Evolutionary conservation across 1,140 invertebrate genomes (phyloP).

Genomic region (Polypedilum pembai): DNA sequence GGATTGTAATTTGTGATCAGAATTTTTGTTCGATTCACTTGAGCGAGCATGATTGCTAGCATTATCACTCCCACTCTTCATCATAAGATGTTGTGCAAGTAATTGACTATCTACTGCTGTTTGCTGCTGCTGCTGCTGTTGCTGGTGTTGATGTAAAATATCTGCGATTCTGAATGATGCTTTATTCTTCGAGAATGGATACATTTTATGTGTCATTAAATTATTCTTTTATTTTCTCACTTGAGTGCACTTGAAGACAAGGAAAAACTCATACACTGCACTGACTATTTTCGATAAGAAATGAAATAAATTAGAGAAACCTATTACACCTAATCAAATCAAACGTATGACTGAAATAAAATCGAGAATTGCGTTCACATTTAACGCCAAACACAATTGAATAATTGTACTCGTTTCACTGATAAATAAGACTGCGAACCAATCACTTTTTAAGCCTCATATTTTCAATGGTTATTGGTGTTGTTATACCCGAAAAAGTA

Average conservation of each 20-base stretch:
- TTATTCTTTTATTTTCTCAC: not conserved
- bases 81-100: conserved; percentile 9
- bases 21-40: not conserved
- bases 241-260: no score
- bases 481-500: conserved; percentile 6
- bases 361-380: conserved; percentile 24
- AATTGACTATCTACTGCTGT: not conserved
- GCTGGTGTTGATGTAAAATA: conserved; percentile 23
- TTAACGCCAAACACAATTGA: conserved; percentile 22
- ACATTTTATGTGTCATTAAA: not conserved
- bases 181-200: conserved; percentile 22
- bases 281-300: not conserved
- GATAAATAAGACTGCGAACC: not conserved
- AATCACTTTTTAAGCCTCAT: conserved; percentile 23
- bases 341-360: conserved; percentile 24
- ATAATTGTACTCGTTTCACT: not conserved
- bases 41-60: no score
- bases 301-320: not conserved
- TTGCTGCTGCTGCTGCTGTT: not conserved
- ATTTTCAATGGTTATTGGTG: conserved; percentile 27
- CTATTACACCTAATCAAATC: conserved; percentile 2
- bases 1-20: not conserved
- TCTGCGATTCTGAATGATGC: conserved; percentile 10
- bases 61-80: not conserved
- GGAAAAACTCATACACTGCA: no score